Base-by-base conservation (phyloP, 30 jellyfish, hydroid and myxozoan genomes). In the Hydractinia symbiolongicarpus region DNA sequence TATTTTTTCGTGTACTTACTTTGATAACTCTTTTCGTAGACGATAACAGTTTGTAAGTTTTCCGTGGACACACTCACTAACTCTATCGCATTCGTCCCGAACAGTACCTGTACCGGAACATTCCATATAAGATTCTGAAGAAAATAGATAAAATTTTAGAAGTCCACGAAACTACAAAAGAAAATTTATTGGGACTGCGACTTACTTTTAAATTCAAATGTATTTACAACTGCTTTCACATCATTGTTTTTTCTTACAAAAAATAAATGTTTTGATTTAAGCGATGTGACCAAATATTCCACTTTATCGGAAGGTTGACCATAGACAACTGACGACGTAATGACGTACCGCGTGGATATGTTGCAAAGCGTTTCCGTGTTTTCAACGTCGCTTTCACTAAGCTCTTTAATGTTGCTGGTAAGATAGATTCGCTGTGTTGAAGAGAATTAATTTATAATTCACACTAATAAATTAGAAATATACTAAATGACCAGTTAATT, bases 241-340 rank as follows among this genome's bases (percentile, higher is more conserved):
- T 64, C 74, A 7, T 5, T 6, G 19, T 64, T 64, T n/a, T 13
- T 64, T 64, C 40, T 13, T 44, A 64, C 40, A 64, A 64, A 64
- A 7, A 64, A 44, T 51, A 64, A 64, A 64, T 64, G 16, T 64
- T 64, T 13, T 13, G 19, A n/a, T 51, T n/a, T 51, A n/a, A 51
- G 74, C 19, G 9, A 4, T 64, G 74, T n/a, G 40, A 64, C 74
- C 7, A 64, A 51, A 64, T 64, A 51, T 64, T 7, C 17, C 19
- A 64, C 9, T n/a, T 64, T 64, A n/a, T 64, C 40, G 74, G 4
- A 1, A n/a, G 74, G 40, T 64, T 44, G 19, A 51, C 74, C 74
- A 64, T n/a, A 44, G 52, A 64, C 74, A 64, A 64, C 74, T 64
- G 74, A 64, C 4, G 74, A 64, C 74, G 16, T 13, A 64, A 64